Evolutionary conservation across 2,113 vertebrate species (phyloP).

Genomic region (Austrofundulus limnaeus): DNA sequence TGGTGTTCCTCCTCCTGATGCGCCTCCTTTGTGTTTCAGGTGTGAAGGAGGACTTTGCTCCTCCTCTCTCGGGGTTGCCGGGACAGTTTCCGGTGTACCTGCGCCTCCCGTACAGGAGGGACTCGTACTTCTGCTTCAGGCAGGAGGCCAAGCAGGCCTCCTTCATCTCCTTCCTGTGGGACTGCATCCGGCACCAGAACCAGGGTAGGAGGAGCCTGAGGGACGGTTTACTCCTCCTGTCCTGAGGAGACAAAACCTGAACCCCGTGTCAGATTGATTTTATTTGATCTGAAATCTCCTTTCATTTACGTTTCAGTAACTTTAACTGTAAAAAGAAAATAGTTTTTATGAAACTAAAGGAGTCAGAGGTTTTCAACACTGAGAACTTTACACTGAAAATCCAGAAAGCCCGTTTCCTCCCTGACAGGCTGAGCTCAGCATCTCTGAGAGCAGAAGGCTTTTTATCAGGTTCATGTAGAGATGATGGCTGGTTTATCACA

Average conservation of each 20-base stretch:
- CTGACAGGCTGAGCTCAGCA: conserved; percentile 24
- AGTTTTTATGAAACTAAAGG: no score
- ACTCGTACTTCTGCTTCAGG: conserved; percentile 86
- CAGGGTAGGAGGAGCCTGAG: conserved; percentile 74
- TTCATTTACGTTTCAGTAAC: no score
- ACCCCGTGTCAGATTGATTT: no score
- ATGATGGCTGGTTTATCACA: neutral
- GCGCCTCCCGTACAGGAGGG: conserved; percentile 85
- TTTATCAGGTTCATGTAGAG: no score
- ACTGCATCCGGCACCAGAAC: conserved; percentile 89
- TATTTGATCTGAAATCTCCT: no score
- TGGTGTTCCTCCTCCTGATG: neutral
- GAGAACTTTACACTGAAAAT: no score
- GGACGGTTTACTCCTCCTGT: no score
- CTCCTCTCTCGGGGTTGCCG: conserved; percentile 77
- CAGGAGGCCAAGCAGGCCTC: conserved; percentile 68
- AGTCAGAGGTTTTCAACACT: no score
- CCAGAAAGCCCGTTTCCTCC: neutral
- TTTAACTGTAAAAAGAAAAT: no score
- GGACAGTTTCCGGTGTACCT: conserved; percentile 88
- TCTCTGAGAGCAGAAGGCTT: neutral
- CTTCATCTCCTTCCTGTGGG: conserved; percentile 81
- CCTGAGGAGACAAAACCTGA: no score
- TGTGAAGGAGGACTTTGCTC: conserved; percentile 80
- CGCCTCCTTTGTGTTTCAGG: conserved; percentile 43